Base-by-base conservation (phyloP, 2,113 vertebrate species). In the Catharus minimus region DNA sequence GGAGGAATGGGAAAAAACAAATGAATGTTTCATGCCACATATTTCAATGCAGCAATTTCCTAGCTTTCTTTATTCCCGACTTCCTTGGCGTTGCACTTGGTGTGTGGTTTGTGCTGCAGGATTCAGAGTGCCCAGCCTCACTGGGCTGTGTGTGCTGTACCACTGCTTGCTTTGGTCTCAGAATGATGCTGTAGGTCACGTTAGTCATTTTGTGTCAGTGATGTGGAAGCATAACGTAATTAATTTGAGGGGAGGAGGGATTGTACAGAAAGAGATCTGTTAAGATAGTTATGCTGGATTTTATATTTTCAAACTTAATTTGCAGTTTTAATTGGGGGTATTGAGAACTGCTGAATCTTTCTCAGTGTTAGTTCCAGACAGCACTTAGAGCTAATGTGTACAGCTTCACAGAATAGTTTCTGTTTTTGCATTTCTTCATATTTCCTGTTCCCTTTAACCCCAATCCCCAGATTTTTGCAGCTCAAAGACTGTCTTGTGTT, bases 21-120 rank as follows among this genome's bases (percentile, higher is more conserved):
- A 94, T 84, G 32, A 79, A 90, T 91, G 93, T 95, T 92, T 94
- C 44, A 88, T 91, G 72, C 47, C 72, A 22, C 43, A 4, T 71
- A 33, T 32, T 93, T 73, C 67, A 73, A 9, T 52, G 64, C 55
- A 82, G 75, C 36, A 21, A 16, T 92, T 84, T 80, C 58, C 30
- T 60, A 30, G 39, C 69, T 82, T 67, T 3, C 43, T 58, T 72
- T 26, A 46, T 72, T 86, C 16, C 46, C 13, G 47, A 3, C 26
- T 83, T n/a, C 33, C 27, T 58, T 38, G 0, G 0, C 22, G 4
- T 41, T 69, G 5, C 4, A 3, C 32, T 75, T 13, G 32, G 61
- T 46, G 28, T 0, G 0, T 57, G 62, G 46, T 53, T 66, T 30
- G 50, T n/a, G 58, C 53, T 58, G 69, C 57, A 65, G 69, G 65